A percentile compares a stretch with the other conserved stretches of the same genome.
Conservation (phyloP, 2,888 invertebrate species). For the Laothoe populi region DNA sequence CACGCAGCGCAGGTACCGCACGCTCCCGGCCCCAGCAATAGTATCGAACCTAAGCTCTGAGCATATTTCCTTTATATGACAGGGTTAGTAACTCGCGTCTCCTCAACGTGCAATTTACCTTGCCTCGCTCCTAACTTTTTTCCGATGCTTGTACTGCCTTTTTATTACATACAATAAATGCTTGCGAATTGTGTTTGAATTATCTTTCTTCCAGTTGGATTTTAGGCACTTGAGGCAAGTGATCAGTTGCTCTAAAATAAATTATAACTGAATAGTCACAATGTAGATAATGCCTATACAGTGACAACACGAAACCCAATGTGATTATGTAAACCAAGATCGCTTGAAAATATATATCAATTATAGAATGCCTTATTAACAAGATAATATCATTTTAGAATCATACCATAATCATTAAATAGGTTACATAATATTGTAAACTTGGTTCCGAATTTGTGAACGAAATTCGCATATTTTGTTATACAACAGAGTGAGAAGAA, state of each 20-base stretch:
- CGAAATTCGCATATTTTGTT: too few species aligned
- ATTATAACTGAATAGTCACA: not conserved
- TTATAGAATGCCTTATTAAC: not conserved
- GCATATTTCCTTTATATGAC: too few species aligned
- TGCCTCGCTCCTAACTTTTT: not conserved
- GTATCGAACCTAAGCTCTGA: conserved; percentile 1
- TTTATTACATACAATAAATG: not conserved
- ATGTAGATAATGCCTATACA: not conserved
- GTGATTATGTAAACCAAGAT: not conserved
- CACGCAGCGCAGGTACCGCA: not conserved
- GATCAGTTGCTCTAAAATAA: too few species aligned
- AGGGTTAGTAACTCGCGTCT: not conserved
- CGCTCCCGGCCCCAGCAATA: conserved; percentile 1
- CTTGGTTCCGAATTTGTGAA: too few species aligned
- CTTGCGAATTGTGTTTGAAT: not conserved
- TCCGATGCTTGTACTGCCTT: conserved; percentile 5
- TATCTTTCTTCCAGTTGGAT: conserved; percentile 1
- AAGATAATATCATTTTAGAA: not conserved
- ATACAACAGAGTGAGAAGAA: too few species aligned
- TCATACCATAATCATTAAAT: not conserved
- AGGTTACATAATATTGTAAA: not conserved
- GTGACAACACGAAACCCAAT: not conserved
- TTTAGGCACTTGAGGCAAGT: too few species aligned
- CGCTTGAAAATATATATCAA: not conserved
- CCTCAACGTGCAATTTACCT: conserved; percentile 1